Conservation (phyloP, 2,113 vertebrate species). For the Euleptes europaea region DNA sequence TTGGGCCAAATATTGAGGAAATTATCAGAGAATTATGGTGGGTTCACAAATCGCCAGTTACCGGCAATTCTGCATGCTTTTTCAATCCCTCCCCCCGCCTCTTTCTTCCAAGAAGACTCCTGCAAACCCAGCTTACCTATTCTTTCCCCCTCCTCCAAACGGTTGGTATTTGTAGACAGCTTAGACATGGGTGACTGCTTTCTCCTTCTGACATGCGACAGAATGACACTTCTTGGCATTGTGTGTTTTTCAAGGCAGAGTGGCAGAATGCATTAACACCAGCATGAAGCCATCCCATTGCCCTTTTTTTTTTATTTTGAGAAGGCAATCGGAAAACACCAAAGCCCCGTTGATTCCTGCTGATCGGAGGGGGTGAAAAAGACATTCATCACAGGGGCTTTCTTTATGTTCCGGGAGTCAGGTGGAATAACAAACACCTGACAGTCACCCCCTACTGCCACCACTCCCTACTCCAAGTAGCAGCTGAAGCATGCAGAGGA, state of each 20-base stretch:
- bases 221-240: background rate
- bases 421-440: background rate
- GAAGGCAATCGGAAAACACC: constrained; percentile 13
- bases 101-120: background rate
- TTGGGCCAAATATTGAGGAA: too few relatives aligned
- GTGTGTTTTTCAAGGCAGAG: background rate
- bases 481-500: background rate
- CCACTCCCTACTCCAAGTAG: background rate
- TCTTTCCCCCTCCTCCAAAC: background rate
- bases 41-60: too few relatives aligned
- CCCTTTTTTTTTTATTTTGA: constrained; percentile 45
- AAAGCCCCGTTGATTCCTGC: background rate
- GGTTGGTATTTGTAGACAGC: accelerated
- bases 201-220: background rate
- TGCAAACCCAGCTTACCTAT: background rate
- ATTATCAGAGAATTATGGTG: too few relatives aligned
- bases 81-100: background rate
- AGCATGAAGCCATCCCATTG: constrained; percentile 18
- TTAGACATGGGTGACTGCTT: background rate
- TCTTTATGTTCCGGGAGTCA: background rate
- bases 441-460: background rate
- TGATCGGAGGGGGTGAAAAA: background rate
- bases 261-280: constrained; percentile 48
- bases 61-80: background rate
- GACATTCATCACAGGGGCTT: background rate